Conservation (phyloP, 2,113 vertebrate species). For the Apus apus region DNA sequence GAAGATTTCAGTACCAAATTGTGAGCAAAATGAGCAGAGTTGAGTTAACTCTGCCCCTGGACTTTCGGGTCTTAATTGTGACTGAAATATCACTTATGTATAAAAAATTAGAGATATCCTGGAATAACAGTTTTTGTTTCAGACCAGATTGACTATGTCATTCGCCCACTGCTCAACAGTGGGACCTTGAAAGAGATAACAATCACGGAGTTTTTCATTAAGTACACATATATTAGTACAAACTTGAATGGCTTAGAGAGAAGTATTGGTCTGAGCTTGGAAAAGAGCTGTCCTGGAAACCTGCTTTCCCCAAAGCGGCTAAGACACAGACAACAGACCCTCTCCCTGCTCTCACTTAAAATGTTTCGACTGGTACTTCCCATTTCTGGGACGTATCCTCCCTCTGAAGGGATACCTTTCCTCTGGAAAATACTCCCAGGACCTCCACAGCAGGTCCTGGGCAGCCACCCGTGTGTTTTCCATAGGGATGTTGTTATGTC, state of each 20-base stretch:
- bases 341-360: fast-evolving
- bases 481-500: neutral
- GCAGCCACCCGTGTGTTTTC: neutral
- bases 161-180: neutral
- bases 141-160: neutral
- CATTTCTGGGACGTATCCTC: neutral
- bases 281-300: neutral
- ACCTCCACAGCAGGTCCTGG: neutral
- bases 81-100: neutral
- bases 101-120: neutral
- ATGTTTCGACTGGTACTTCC: fast-evolving
- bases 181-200: neutral
- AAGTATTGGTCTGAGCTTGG: neutral
- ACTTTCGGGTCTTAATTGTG: neutral
- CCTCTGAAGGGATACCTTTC: no score
- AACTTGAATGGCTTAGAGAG: neutral
- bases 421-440: no score
- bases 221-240: neutral
- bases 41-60: neutral
- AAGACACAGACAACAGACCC: neutral
- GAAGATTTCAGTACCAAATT: neutral
- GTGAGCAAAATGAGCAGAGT: neutral
- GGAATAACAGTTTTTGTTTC: neutral
- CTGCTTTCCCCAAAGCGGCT: fast-evolving
- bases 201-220: neutral